These are phyloP conservation scores for Procapra przewalskii DNA, from an alignment of 2,113 vertebrate genomes.

Conservation along the genomic window DNA sequence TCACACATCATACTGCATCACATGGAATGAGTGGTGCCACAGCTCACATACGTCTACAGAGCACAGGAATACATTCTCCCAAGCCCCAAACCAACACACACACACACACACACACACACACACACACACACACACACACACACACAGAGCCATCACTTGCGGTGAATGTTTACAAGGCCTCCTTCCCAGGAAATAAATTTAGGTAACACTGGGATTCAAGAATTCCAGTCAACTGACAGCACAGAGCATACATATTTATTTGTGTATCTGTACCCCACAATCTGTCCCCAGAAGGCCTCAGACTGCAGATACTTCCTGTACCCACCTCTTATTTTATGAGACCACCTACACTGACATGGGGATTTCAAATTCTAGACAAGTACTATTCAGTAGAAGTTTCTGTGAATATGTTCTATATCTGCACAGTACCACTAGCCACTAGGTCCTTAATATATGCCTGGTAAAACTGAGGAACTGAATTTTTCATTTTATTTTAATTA, in stretches of 20 bases:
- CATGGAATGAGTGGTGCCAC: neutral
- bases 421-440: neutral
- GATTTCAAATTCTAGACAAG: neutral
- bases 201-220: neutral
- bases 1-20: neutral
- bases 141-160: neutral
- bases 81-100: neutral
- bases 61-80: neutral
- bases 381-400: neutral
- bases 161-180: neutral
- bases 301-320: neutral
- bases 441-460: neutral
- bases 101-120: neutral
- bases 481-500: slow-evolving; percentile 12
- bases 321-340: neutral
- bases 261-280: neutral
- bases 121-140: neutral
- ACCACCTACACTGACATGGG: neutral
- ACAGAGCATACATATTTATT: neutral
- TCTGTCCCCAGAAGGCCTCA: neutral
- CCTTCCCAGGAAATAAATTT: neutral
- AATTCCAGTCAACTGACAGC: neutral
- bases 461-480: neutral
- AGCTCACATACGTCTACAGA: neutral
- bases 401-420: neutral